Evolutionary conservation across 2,888 invertebrate genomes (phyloP).

Genomic region (Rhagium mordax): DNA sequence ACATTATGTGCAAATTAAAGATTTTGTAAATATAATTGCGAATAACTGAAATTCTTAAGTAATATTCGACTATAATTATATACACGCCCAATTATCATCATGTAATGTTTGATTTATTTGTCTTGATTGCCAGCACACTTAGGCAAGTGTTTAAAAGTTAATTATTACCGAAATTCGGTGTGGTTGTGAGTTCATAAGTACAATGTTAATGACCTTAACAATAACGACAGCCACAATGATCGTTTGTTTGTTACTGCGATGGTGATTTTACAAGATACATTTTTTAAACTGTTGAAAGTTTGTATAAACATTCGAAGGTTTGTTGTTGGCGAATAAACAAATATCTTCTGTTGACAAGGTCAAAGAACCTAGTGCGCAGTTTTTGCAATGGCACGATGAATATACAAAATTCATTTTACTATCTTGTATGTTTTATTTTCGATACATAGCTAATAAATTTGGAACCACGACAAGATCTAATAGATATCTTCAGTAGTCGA

Average conservation of each 20-base stretch:
- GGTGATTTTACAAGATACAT: background rate
- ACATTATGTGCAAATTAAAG: constrained; percentile 4
- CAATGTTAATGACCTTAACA: constrained; percentile 29
- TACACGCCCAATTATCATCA: background rate
- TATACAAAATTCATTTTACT: constrained; percentile 20
- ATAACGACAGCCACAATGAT: constrained; percentile 2
- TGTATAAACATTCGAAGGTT: constrained; percentile 11
- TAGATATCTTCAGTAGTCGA: background rate
- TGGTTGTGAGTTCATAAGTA: constrained; percentile 18
- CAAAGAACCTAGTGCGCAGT: constrained; percentile 15
- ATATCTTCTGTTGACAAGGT: constrained; percentile 18
- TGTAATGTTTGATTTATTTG: background rate
- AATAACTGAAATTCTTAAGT: background rate
- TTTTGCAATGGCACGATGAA: constrained; percentile 22
- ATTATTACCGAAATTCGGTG: constrained; percentile 16
- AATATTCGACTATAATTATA: too few species aligned
- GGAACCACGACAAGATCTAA: background rate
- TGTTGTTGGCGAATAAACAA: constrained; percentile 18
- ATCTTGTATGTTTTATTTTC: background rate
- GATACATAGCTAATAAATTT: too few species aligned
- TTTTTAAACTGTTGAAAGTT: constrained; percentile 2
- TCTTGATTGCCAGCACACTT: background rate
- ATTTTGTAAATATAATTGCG: background rate
- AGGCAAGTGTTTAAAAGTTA: background rate
- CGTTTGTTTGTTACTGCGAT: background rate